phyloP scores from a whole-genome alignment of 2,797 vertebrate species.

The Pelodytes ibericus region DNA sequence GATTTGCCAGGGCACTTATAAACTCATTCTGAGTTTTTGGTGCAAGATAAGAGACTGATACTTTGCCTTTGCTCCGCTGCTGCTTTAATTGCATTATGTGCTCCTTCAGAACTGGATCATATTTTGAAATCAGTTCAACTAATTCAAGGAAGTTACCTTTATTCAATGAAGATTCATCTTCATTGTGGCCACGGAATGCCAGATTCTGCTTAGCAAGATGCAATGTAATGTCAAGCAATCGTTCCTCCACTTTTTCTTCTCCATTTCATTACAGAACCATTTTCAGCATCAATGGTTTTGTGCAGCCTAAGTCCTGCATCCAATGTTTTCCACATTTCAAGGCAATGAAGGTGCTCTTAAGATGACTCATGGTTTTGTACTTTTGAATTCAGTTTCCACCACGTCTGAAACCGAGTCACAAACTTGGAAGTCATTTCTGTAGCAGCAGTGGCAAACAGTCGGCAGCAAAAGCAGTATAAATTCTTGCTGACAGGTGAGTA shows the following conservation, averaged over 20 bases:
- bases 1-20: background rate
- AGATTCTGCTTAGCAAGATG: constrained; percentile 18
- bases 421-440: background rate
- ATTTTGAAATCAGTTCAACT: background rate
- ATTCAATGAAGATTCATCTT: constrained; percentile 14
- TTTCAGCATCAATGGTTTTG: background rate
- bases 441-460: constrained; percentile 3
- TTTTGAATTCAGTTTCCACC: constrained; percentile 12
- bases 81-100: background rate
- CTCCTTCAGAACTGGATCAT: constrained; percentile 8
- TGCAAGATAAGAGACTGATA: constrained; percentile 9
- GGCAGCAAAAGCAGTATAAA: constrained; percentile 1
- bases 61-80: background rate
- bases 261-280: background rate
- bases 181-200: constrained; percentile 2
- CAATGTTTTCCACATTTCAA: constrained; percentile 7
- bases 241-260: constrained; percentile 8
- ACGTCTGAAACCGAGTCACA: constrained; percentile 11
- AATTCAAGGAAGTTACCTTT: constrained; percentile 17
- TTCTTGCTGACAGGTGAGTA: background rate
- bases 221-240: constrained; percentile 13
- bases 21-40: constrained; percentile 4
- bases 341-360: background rate
- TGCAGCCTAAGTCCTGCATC: background rate
- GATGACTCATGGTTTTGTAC: constrained; percentile 4